Base-by-base conservation (phyloP, 2,888 invertebrate species). In the Pseudeuparius sepicola region DNA sequence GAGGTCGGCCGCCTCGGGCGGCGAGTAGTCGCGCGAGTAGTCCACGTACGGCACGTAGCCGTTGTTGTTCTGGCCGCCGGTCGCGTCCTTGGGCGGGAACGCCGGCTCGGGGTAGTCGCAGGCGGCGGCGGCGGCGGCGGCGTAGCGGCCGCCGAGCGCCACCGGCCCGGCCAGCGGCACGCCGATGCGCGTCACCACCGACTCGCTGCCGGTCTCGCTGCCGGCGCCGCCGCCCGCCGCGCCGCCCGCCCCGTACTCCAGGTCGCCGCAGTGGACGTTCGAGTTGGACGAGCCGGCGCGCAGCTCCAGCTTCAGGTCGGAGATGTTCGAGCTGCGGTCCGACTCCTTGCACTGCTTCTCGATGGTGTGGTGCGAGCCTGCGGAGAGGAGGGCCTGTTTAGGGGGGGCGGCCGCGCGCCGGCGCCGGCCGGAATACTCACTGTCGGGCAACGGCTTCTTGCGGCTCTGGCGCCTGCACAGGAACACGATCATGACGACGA, bases 301-400 rank as follows among this genome's bases (percentile, higher is more conserved):
- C 42, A 90, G 71, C 62, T 92, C 90, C 45, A 88, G 71, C 63
- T 92, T 92, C 56, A 90, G 67, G 64, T 90, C 90, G 46, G 90
- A 90, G 52, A 90, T 88, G 58, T 89, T 89, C 32, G 90, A 90
- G 53, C 88, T 88, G 47, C 87, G 72, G 59, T 92, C 90, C 38
- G 88, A 88, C 56, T 83, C 82, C 48, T 80, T 78, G 46, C 71
- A 77, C 44, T 67, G 67, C 47, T 70, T 70, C 47, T 70, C 68
- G 29, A 64, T 66, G 24, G 70, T 69, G 44, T 75, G 64, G n/a
- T n/a, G n/a, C n/a, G n/a, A n/a, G n/a, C n/a, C n/a, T n/a, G n/a
- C n/a, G n/a, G n/a, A n/a, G n/a, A n/a, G n/a, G n/a, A n/a, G n/a
- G n/a, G n/a, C n/a, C n/a, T n/a, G n/a, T n/a, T n/a, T n/a, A n/a